Evolutionary conservation across 2,888 invertebrate species (phyloP).

Genomic region (Cosmia trapezina): DNA sequence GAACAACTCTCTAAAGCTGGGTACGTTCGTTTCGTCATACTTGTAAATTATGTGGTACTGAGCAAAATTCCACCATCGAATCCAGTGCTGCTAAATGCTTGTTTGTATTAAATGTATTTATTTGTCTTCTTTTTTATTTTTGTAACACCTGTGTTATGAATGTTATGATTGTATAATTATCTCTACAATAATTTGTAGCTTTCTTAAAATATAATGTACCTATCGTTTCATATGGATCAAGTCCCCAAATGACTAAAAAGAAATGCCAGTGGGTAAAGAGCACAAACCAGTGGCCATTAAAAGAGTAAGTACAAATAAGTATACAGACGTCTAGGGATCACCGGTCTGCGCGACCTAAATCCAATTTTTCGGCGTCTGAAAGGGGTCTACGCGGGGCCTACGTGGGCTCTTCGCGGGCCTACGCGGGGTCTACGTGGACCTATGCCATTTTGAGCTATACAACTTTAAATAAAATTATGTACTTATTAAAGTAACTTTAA

Average conservation of each 20-base stretch:
- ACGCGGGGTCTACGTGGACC: not conserved
- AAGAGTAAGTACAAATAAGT: not conserved
- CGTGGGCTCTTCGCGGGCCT: not conserved
- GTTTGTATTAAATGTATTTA: not conserved
- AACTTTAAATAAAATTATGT: not conserved
- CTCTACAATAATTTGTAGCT: not conserved
- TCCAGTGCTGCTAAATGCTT: not conserved
- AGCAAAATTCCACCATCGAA: not conserved
- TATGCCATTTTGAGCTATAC: not conserved
- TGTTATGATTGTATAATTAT: too few relatives aligned
- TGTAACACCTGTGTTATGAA: not conserved
- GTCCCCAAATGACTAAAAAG: not conserved
- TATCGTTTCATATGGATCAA: not conserved
- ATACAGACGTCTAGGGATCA: not conserved
- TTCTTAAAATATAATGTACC: not conserved
- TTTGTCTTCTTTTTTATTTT: not conserved
- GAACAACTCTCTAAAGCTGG: not conserved
- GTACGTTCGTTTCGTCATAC: not conserved
- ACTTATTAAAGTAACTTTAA: not conserved
- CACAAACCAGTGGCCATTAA: not conserved
- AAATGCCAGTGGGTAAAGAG: not conserved
- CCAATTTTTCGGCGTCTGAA: not conserved
- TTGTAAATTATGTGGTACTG: not conserved
- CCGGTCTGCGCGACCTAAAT: too few relatives aligned
- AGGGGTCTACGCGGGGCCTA: not conserved